Evolutionary conservation across 2,113 vertebrate species (phyloP), one percentile per base, ranked within the genome.

Genomic region (Psephotus haematonotus): DNA sequence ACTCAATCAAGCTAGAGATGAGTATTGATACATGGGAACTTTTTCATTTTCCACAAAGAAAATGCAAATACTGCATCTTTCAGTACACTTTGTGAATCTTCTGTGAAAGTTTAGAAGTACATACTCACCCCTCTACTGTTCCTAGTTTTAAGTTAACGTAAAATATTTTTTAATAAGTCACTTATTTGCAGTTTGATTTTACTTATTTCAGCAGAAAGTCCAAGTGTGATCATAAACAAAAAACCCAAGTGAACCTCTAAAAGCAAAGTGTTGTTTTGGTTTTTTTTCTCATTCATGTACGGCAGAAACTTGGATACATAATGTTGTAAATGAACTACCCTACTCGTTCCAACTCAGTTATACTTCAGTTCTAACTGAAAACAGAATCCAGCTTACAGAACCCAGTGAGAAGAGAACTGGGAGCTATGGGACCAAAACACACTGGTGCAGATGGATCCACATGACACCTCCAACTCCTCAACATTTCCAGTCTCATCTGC

Each of bases 1-100:
- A 87, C 65, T 88, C 88, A 92, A 93, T 92, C 83, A 93, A 89
- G 74, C 52, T 29, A 75, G 88, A 92, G 69, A 80, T 37, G 37
- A 79, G 81, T 76, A 93, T 43, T 94, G 96, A 94, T 93, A 91
- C 19, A 62, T 0, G 82, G 72, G 75, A 94, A 86, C 10, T 5
- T 90, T 57, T 33, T 94, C 96, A 86, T 91, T 92, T 95, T 84
- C 83, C 19, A 47, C 85, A 85, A 59, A 82, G 81, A 92, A 91
- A 82, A 74, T 72, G 57, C 19, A 57, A 90, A 84, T 75, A 41
- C 31, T 67, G 25, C 67, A 72, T 80, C 59, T 82, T 84, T 62
- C 68, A 59, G 39, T 33, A 49, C 13, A 35, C n/a, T 79, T 74
- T 11, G 62, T 60, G 67, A 74, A 64, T 86, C 43, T 70, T 63